These are phyloP conservation scores for Anastatus disparis DNA, from an alignment of 1,140 invertebrate genomes.

Conservation along the genomic window DNA sequence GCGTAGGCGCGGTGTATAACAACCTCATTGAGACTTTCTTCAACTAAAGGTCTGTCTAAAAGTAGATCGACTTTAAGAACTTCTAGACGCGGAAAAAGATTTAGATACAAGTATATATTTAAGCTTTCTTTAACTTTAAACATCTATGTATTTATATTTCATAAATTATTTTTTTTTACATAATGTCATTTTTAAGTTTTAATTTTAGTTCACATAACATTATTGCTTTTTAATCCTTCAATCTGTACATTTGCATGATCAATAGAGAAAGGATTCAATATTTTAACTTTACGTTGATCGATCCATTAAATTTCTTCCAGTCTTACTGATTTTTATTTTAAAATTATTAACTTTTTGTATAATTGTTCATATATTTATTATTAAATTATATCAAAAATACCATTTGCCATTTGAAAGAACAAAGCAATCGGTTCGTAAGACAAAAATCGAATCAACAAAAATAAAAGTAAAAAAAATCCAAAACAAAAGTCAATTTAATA, in stretches of 20 bases:
- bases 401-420: neutral
- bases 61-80: slow-evolving; percentile 27
- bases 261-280: too few relatives aligned
- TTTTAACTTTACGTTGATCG: too few relatives aligned
- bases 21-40: slow-evolving; percentile 24
- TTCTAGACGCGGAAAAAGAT: too few relatives aligned
- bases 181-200: too few relatives aligned
- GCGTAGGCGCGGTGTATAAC: slow-evolving; percentile 8
- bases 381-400: neutral
- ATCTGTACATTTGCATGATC: neutral
- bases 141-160: too few relatives aligned
- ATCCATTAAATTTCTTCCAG: too few relatives aligned
- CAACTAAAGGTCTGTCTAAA: slow-evolving; percentile 12
- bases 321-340: too few relatives aligned
- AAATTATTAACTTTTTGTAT: neutral
- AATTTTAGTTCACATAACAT: neutral
- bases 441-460: neutral
- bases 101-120: too few relatives aligned
- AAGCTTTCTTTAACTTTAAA: too few relatives aligned
- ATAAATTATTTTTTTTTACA: too few relatives aligned
- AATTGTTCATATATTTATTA: neutral
- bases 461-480: neutral
- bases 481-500: neutral
- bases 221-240: neutral
- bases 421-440: neutral